Conservation (phyloP, 2,113 vertebrate genomes). For the Heterotis niloticus region DNA sequence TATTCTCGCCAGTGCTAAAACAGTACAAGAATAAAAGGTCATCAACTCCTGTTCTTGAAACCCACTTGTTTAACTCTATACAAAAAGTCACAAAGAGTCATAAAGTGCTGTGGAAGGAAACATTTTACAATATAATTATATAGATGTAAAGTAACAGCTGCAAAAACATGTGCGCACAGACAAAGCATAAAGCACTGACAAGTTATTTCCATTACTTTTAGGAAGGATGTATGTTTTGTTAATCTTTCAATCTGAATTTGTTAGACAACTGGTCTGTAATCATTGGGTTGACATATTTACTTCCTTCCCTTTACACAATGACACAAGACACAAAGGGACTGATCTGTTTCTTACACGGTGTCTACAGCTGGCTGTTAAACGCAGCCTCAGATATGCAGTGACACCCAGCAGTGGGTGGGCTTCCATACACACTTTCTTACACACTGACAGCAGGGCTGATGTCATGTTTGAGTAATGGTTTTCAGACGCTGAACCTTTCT, state of each 20-base stretch:
- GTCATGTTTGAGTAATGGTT: constrained; percentile 36
- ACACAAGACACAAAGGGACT: constrained; percentile 36
- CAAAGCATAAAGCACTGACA: too few relatives aligned
- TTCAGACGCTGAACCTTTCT: constrained; percentile 21
- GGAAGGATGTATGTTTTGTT: not conserved
- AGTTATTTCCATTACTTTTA: not conserved
- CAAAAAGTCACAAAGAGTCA: too few relatives aligned
- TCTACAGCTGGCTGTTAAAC: constrained; percentile 41
- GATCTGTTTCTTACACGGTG: constrained; percentile 48
- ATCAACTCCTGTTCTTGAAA: too few relatives aligned
- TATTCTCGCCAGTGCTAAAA: too few relatives aligned
- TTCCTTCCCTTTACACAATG: constrained; percentile 40
- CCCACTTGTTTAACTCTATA: too few relatives aligned
- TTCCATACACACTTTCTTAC: constrained; percentile 5
- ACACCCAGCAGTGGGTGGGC: constrained; percentile 28
- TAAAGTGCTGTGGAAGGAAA: too few relatives aligned
- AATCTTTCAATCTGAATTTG: constrained; percentile 56
- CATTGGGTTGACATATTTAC: constrained; percentile 44
- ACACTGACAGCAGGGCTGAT: constrained; percentile 8
- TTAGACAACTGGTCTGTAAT: constrained; percentile 53
- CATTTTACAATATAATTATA: too few relatives aligned
- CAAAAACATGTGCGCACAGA: too few relatives aligned
- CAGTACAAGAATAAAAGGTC: too few relatives aligned
- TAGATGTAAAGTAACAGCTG: too few relatives aligned
- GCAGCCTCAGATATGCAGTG: constrained; percentile 18